These are phyloP conservation scores for Diadumene lineata DNA, from an alignment of 92 coral and sea anemone genomes.

Conservation along the genomic window DNA sequence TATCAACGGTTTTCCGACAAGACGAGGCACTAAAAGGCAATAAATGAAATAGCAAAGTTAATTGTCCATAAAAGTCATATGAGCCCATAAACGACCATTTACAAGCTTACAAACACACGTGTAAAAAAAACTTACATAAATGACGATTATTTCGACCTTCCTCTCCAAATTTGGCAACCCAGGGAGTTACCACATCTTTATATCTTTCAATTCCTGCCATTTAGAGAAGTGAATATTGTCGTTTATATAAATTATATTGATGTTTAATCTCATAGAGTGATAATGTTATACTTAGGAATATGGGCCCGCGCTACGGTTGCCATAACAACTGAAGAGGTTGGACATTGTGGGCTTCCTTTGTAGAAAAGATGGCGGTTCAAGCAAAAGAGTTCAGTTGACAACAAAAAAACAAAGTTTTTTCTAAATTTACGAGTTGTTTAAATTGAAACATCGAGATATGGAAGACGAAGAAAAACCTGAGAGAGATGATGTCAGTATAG, in stretches of 20 bases:
- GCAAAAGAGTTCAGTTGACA: background rate
- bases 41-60: no score
- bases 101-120: no score
- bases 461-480: conserved; percentile 61
- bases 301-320: conserved; percentile 16
- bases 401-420: conserved; percentile 4
- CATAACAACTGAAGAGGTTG: conserved; percentile 20
- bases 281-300: background rate
- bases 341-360: conserved; percentile 28
- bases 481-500: conserved; percentile 46
- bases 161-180: conserved; percentile 85
- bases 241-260: background rate
- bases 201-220: conserved; percentile 35
- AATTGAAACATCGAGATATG: conserved; percentile 29
- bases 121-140: conserved; percentile 66
- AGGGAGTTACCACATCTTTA: conserved; percentile 51
- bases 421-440: no score
- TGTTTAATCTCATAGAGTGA: background rate
- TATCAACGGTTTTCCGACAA: conserved; percentile 76
- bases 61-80: no score
- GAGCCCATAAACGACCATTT: no score
- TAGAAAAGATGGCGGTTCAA: conserved; percentile 86
- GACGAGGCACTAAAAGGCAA: conserved; percentile 72
- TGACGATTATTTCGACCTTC: conserved; percentile 71
- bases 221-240: background rate